Base-by-base conservation (phyloP, 30 jellyfish, hydroid and myxozoan genomes). In the Aurelia aurita complex sp. Pacific region DNA sequence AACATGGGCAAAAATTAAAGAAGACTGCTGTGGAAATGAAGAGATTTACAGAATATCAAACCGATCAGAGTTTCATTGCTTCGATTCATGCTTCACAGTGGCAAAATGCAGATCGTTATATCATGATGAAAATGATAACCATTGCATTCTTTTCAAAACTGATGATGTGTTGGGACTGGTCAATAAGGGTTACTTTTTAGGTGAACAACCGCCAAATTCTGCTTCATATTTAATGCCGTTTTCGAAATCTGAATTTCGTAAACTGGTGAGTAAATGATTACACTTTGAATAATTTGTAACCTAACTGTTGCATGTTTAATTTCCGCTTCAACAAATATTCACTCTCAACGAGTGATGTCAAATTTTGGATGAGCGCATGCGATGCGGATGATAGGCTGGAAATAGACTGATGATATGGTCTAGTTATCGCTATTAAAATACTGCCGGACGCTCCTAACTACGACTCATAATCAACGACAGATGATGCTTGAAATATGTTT, bases 51-150 rank as follows among this genome's bases (percentile, higher is more conserved):
- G 15, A 0, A 11, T 16, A 4, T 73, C 69, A 43, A 40, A 73
- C 5, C 53, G 53, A 17, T 7, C 68, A 11, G 29, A 15, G 23
- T 73, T 43, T 67, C 69, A 43, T 9, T 73, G 82, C 43, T 17
- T 73, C 34, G 82, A 73, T 0, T 16, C 43, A 16, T 73, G 82
- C 50, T 73, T 23, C 42, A 73, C 82, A 14, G 50, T 17, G 67
- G 67, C n/a, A 43, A 46, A 19, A 3, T 73, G 82, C 82, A 73
- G 17, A 13, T 40, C 67, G 5, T 16, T 73, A 40, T 73, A 73
- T n/a, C 50, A 43, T 50, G 82, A 73, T 29, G 42, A 10, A 51
- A 67, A n/a, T 19, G 12, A 16, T 0, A 14, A 2, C 19, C 55
- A 43, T 19, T 73, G 82, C 46, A 10, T 73, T 42, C 51, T 73